Evolutionary conservation across 2,888 invertebrate species (phyloP), one percentile per base, ranked within the genome.

Genomic region (Pandemis corylana): DNA sequence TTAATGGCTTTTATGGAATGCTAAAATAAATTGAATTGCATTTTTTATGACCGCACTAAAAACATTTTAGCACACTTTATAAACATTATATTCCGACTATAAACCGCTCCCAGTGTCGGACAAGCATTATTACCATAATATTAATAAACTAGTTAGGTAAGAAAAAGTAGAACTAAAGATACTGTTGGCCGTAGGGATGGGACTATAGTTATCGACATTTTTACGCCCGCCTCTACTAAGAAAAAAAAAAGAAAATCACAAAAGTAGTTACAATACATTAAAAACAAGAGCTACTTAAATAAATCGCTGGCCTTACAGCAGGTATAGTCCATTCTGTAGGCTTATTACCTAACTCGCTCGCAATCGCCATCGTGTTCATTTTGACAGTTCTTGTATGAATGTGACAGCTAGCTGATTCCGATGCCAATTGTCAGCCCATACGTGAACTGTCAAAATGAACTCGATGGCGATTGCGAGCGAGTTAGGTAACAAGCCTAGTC

Each of bases 201-300:
- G 62, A 9, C 7, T 12, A n/a, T 9, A 20, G n/a, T 9, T 68
- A 68, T 68, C 68, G 63, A 70, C 51, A 49, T 7, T 4, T 61
- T 36, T 36, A 36, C 28, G 2, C 28, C 28, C 28, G 28, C 4
- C 28, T 36, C 28, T 36, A 36, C 28, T 36, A 4, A 36, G 28
- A 4, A 36, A 36, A 4, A 36, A 36, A 44, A 2, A 12, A 36
- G 13, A 2, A 1, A 49, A 49, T 49, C 4, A 5, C 5, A 49
- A 49, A 49, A 9, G 49, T 13, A 12, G 28, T 36, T 36, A 36
- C 28, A 20, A 20, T 20, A 20, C 20, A 20, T 20, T n/a, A n/a
- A 20, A 20, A 20, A 20, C 20, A 0, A 20, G 20, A 20, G 20
- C 0, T 20, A 20, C 20, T 20, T 20, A 20, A 20, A 20, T 20